A percentile compares a stretch with the other conserved stretches of the same genome.
phyloP scores from a whole-genome alignment of 2,888 invertebrate species.

The Platycheirus albimanus region DNA sequence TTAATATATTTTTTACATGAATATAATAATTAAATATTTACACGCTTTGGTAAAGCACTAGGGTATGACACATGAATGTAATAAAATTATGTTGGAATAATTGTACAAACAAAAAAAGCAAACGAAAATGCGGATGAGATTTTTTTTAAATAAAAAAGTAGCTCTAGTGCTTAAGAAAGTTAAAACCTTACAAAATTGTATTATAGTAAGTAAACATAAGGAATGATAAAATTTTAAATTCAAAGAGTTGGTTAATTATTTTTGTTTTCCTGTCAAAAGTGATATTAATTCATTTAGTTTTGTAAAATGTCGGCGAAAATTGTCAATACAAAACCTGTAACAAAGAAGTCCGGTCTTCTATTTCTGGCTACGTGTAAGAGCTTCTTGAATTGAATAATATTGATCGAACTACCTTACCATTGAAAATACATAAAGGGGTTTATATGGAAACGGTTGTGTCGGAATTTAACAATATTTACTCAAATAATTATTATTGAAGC shows the following conservation, averaged over 20 bases:
- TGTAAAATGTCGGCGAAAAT: too few species aligned
- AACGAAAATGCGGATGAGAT: conserved; percentile 46
- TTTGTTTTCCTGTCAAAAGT: conserved; percentile 49
- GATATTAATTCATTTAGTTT: background rate
- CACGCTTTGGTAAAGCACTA: conserved; percentile 74
- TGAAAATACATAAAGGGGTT: too few species aligned
- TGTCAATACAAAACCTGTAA: too few species aligned
- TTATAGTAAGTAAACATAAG: conserved; percentile 46
- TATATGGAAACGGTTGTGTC: too few species aligned
- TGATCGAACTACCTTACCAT: too few species aligned
- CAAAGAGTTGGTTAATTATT: conserved; percentile 57
- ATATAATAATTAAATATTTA: conserved; percentile 51
- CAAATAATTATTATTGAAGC: too few species aligned
- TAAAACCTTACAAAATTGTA: conserved; percentile 59
- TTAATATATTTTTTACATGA: conserved; percentile 32
- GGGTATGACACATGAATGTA: conserved; percentile 72
- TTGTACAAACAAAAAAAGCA: conserved; percentile 63
- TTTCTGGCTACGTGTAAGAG: too few species aligned
- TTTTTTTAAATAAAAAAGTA: conserved; percentile 47
- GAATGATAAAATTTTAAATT: conserved; percentile 39
- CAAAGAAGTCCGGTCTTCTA: too few species aligned
- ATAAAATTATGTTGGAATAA: conserved; percentile 68
- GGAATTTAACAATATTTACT: too few species aligned
- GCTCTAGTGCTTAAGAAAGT: conserved; percentile 71
- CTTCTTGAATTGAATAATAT: too few species aligned